A percentile compares a stretch with the other conserved stretches of the same genome.
These are phyloP conservation scores for Coreius guichenoti DNA, from an alignment of 2,797 vertebrate species.

Conservation along the genomic window DNA sequence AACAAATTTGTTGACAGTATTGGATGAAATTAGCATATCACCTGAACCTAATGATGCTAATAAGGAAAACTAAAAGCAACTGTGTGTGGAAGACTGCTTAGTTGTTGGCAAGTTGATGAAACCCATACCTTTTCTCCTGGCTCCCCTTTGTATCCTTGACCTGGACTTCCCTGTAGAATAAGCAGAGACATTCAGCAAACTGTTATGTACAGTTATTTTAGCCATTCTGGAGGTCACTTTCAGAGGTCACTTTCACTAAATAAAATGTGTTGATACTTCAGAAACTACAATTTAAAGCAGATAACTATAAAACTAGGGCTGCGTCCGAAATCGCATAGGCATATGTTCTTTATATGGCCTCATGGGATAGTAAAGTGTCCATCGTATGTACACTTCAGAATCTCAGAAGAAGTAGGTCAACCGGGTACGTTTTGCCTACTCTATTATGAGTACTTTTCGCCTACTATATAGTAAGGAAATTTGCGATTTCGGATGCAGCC, in stretches of 20 bases:
- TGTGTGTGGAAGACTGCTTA: constrained; percentile 1
- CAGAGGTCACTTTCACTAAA: background rate
- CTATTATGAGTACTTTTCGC: too few species aligned
- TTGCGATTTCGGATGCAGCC: too few species aligned
- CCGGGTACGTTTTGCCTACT: too few species aligned
- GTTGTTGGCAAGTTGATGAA: constrained; percentile 11
- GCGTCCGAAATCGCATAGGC: too few species aligned
- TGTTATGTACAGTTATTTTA: background rate
- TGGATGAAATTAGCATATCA: background rate
- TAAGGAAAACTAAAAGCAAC: constrained; percentile 7
- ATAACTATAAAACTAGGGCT: background rate
- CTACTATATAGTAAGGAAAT: too few species aligned
- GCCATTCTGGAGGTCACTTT: background rate
- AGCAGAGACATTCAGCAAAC: constrained; percentile 48
- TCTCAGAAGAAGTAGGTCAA: too few species aligned
- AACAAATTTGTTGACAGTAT: background rate
- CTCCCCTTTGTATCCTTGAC: constrained; percentile 88
- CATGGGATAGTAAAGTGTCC: too few species aligned
- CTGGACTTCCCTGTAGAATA: constrained; percentile 86
- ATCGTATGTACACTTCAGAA: too few species aligned
- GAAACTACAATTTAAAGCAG: background rate
- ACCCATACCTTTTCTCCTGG: constrained; percentile 90
- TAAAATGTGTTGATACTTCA: background rate
- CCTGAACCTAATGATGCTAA: constrained; percentile 21
- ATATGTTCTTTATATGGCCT: too few species aligned